phyloP scores from a whole-genome alignment of 2,888 invertebrate genomes.

The Nymphalis urticae region DNA sequence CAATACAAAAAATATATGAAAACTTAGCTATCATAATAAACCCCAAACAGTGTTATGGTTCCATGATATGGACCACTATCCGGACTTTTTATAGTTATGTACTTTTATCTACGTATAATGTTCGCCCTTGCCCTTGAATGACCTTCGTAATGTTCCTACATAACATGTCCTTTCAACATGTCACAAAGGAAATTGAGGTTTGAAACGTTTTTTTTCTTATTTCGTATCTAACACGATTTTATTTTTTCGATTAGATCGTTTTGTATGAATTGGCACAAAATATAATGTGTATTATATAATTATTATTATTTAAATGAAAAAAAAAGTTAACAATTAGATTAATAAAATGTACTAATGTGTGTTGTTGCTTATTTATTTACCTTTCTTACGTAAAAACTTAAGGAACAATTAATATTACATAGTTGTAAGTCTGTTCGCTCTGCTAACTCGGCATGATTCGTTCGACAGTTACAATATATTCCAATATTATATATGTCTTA shows the following conservation, averaged over 20 bases:
- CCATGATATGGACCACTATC: constrained; percentile 36
- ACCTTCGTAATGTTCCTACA: constrained; percentile 42
- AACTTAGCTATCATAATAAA: constrained; percentile 37
- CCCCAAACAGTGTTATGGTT: constrained; percentile 30
- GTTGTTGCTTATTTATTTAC: too few relatives aligned
- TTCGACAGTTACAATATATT: too few relatives aligned
- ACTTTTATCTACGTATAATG: constrained; percentile 38
- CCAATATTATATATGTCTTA: too few relatives aligned
- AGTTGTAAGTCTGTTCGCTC: too few relatives aligned
- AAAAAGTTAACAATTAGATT: too few relatives aligned
- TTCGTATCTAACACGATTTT: constrained; percentile 17
- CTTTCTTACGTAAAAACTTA: too few relatives aligned
- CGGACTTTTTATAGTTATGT: constrained; percentile 37
- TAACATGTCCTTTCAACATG: constrained; percentile 39
- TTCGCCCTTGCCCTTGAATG: constrained; percentile 44
- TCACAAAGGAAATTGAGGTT: constrained; percentile 43
- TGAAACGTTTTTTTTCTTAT: constrained; percentile 25
- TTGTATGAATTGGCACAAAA: constrained; percentile 7
- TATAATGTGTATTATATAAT: background rate
- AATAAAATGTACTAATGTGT: too few relatives aligned
- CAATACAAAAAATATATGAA: constrained; percentile 17
- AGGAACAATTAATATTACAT: too few relatives aligned
- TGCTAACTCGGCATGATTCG: too few relatives aligned
- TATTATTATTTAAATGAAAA: too few relatives aligned
- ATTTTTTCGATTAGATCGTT: constrained; percentile 5